phyloP scores from a whole-genome alignment of 1,140 invertebrate genomes.

The Gonatopus flavifemur region DNA sequence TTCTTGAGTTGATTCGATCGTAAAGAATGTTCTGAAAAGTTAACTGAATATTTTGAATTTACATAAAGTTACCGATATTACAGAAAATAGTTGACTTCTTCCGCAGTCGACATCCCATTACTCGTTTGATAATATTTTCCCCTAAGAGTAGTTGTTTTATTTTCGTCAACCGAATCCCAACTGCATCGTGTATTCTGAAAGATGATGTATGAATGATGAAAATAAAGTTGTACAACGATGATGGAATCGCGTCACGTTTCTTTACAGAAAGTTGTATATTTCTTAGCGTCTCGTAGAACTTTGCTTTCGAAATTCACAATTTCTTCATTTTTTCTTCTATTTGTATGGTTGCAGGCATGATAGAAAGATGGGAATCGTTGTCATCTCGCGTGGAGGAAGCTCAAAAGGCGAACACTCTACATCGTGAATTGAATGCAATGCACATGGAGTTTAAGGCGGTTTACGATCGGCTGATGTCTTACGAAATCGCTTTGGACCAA shows the following conservation, averaged over 20 bases:
- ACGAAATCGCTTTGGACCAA: constrained; percentile 46
- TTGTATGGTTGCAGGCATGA: constrained; percentile 62
- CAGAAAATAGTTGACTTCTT: too few species aligned
- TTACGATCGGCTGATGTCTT: constrained; percentile 46
- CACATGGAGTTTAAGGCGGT: constrained; percentile 44
- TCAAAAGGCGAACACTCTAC: constrained; percentile 54
- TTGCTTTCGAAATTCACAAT: not conserved
- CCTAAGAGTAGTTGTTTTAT: too few species aligned
- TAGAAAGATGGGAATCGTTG: constrained; percentile 62
- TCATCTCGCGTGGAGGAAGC: constrained; percentile 58
- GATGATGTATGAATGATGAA: not conserved
- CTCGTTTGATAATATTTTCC: too few species aligned
- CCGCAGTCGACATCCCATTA: too few species aligned
- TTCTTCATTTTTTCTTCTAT: constrained; percentile 24
- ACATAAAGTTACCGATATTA: too few species aligned
- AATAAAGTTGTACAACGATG: too few species aligned
- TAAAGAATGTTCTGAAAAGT: too few species aligned
- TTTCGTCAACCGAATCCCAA: too few species aligned
- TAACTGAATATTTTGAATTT: too few species aligned
- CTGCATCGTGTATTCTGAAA: not conserved
- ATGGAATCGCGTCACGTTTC: not conserved
- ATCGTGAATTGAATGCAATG: constrained; percentile 55
- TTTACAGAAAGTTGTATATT: not conserved
- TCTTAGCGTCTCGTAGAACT: not conserved
- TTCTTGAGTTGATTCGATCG: too few species aligned